Evolutionary conservation across 2,113 vertebrate species (phyloP), one percentile per base, ranked within the genome.

Genomic region (Burhinus bistriatus): DNA sequence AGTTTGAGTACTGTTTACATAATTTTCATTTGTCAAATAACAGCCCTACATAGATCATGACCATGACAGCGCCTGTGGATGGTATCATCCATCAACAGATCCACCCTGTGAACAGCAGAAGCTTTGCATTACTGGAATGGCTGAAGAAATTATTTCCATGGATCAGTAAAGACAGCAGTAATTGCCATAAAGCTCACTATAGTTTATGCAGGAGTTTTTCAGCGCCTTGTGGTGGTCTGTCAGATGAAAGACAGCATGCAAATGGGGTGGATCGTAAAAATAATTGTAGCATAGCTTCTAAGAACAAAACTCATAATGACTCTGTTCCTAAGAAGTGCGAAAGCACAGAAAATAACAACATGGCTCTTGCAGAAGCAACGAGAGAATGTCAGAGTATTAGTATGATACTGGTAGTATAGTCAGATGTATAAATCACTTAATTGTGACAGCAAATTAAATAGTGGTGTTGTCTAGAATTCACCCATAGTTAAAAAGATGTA

Each of bases 11-110:
- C 87, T 80, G 95, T 96, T 96, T 94, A 96, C 92, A 88, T 95
- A 88, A 96, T 96, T 96, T 96, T 95, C 93, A 65, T 94, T 96
- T 94, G 93, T 97, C 95, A 95, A 85, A 72, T 91, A 94, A 93
- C 93, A 96, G 78, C 87, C 75, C 54, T 76, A 26, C 95, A 95
- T 93, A 94, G 96, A 96, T 95, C 92, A 93, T 38, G 66, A 13
- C 75, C 54, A 11, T 93, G 95, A 87, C 92, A 85, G 90, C 0
- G 11, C 82, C 87, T 54, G 92, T 91, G 96, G 78, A 97, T 87
- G 93, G 62, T 66, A 30, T 85, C 93, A 96, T 97, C 96, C 96
- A 95, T 97, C 95, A 97, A 36, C 70, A 86, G 81, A 86, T 77
- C 82, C 73, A 58, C 87, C 59, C 90, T 83, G 90, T 20, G 66